Base-by-base conservation (phyloP, 2,888 invertebrate species). In the Phengaris alcon region DNA sequence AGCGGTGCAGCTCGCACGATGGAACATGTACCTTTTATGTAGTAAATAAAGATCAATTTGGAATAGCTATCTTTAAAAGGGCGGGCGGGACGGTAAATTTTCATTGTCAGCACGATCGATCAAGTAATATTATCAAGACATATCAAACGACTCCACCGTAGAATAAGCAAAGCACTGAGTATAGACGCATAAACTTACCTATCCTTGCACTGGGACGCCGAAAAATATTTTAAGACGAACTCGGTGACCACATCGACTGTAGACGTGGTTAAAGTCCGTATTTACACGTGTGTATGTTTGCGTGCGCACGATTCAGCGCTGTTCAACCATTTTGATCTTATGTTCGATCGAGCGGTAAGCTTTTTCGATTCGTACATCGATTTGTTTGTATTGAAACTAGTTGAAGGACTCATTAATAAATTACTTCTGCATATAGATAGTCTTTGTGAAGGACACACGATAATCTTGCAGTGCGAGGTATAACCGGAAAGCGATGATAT, bases 91-190 rank as follows among this genome's bases (percentile, higher is more conserved):
- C 48, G 48, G 59, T 59, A 22, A 10, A 22, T 48, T 69, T 8
- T 15, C 46, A n/a, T 3, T 15, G 69, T 69, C 46, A 22, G n/a
- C 46, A 48, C 48, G 69, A 69, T 69, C 48, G 69, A 69, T 69
- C 48, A 69, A 69, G 69, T 48, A 46, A 69, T 48, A 69, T 69
- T 69, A 69, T 69, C 69, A 69, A 69, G 69, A 69, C 69, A 22
- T n/a, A 69, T 46, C 35, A 69, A 48, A 15, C 59, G 22, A 59
- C 4, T 15, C n/a, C 13, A 9, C 46, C 48, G 48, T 69, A 15
- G 69, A 69, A 9, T 48, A 15, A 12, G 46, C 4, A 15, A 59
- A 0, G 15, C 0, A 48, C 9, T 48, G 69, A 48, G 8, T 8
- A n/a, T n/a, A 69, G 4, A 22, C 57, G 8, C 0, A 35, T 22